Conservation (phyloP, 2,113 vertebrate genomes). For the Pterophyllum scalare region DNA sequence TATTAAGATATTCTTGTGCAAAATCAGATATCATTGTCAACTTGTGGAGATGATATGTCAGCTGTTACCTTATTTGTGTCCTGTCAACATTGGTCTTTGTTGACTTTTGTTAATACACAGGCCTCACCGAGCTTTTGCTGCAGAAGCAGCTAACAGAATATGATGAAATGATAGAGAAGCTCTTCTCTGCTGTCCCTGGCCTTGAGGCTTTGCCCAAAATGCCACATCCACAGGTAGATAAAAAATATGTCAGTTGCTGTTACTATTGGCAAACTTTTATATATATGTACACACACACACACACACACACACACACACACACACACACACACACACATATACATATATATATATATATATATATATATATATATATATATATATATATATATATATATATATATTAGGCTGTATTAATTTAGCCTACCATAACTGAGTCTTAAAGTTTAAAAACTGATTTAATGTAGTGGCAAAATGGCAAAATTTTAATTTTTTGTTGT, state of each 20-base stretch:
- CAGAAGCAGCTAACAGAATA: constrained; percentile 60
- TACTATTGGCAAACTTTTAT: too few relatives aligned
- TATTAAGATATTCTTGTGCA: not conserved
- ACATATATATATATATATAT: too few relatives aligned
- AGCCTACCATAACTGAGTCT: not conserved
- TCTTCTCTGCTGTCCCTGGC: constrained; percentile 79
- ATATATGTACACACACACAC: too few relatives aligned
- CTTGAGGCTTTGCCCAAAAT: constrained; percentile 62
- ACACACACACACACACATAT: too few relatives aligned
- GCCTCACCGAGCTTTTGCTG: constrained; percentile 77
- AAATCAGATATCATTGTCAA: not conserved
- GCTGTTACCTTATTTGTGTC: not conserved
- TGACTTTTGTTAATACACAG: constrained; percentile 67
- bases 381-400: too few relatives aligned
- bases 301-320: too few relatives aligned
- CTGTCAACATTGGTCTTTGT: not conserved
- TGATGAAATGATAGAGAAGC: constrained; percentile 79
- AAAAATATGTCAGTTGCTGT: not conserved
- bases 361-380: too few relatives aligned
- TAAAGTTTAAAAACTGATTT: not conserved
- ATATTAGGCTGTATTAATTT: not conserved
- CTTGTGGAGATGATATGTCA: not conserved
- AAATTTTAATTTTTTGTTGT: not conserved
- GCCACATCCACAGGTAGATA: constrained; percentile 70
- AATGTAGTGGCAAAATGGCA: not conserved